Conservation (phyloP, 2,113 vertebrate species). For the Oryzias woworae region DNA sequence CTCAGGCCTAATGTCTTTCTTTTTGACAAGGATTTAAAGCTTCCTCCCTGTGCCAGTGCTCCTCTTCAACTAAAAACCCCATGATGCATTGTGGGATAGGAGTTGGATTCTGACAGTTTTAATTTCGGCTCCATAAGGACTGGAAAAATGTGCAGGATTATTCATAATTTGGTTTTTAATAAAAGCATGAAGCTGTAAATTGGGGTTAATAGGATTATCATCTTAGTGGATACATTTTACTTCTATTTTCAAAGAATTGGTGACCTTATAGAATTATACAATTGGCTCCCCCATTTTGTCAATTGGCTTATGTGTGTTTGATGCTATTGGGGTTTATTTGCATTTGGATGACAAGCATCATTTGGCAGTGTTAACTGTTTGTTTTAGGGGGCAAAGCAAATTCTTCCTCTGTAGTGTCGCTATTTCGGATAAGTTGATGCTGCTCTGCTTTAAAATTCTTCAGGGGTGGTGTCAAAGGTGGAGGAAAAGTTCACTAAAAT, state of each 20-base stretch:
- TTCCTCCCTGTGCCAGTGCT: conserved; percentile 39
- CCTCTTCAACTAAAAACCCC: conserved; percentile 43
- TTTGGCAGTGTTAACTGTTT: conserved; percentile 57
- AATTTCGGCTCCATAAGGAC: conserved; percentile 54
- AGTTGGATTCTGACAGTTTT: conserved; percentile 63
- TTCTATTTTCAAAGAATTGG: conserved; percentile 5
- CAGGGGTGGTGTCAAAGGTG: neutral
- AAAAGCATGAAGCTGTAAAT: conserved; percentile 46
- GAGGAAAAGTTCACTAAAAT: conserved; percentile 45
- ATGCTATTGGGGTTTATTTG: conserved; percentile 51
- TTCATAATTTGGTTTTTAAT: conserved; percentile 58
- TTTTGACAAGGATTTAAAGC: conserved; percentile 73
- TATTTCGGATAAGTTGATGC: conserved; percentile 34
- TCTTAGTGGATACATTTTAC: conserved; percentile 26
- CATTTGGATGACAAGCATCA: conserved; percentile 56
- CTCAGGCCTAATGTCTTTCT: conserved; percentile 69
- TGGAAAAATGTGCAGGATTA: conserved; percentile 50
- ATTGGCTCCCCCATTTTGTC: conserved; percentile 40
- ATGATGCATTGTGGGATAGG: conserved; percentile 61
- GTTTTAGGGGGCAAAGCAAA: conserved; percentile 39
- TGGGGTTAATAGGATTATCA: conserved; percentile 44
- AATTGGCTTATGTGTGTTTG: conserved; percentile 38
- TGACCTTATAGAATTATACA: conserved; percentile 25
- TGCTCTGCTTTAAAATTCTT: conserved; percentile 41
- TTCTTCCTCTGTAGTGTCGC: conserved; percentile 16